Base-by-base conservation (phyloP, 2,888 invertebrate genomes). In the Teleogryllus oceanicus region DNA sequence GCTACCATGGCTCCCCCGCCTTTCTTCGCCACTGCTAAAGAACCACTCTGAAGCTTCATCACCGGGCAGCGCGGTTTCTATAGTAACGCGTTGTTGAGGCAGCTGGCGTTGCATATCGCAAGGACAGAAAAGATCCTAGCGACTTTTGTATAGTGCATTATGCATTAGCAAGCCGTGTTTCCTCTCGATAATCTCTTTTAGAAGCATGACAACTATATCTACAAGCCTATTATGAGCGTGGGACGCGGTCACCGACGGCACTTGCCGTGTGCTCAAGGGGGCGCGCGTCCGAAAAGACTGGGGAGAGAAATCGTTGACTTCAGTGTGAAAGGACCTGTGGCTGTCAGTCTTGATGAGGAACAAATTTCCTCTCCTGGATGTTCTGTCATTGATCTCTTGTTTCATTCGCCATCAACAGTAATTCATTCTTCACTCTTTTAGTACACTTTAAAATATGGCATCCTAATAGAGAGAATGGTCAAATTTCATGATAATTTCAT, bases 301-400 rank as follows among this genome's bases (percentile, higher is more conserved):
- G 74, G 50, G 13, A 78, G 83, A 74, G 82, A 84, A 78, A 81
- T 82, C 37, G 83, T 84, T 12, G 84, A 84, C 21, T 84, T 84
- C 80, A 84, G 83, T 77, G 83, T 84, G 11, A 84, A 83, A 75
- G 84, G 84, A n/a, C 84, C 84, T 5, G 82, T 84, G 8, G 78
- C 83, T 16, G 82, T 84, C 1, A 82, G 81, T 74, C 78, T 84
- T 24, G 84, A 84, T 80, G 84, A 84, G 62, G 83, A 84, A 76
- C 83, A 83, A 50, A 79, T 82, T 20, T 82, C 82, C 2, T 79
- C 82, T 50, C 84, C 84, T 10, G 84, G 84, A 21, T 84, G 83
- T 79, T 82, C 83, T 11, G 82, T 84, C 18, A 76, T 84, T 76
- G 84, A 84, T 78, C 76, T 84, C 10, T 81, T 83, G 11, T 83